Evolutionary conservation across 2,113 vertebrate species (phyloP), one percentile per base, ranked within the genome.

Genomic region (Puffinus mauretanicus): DNA sequence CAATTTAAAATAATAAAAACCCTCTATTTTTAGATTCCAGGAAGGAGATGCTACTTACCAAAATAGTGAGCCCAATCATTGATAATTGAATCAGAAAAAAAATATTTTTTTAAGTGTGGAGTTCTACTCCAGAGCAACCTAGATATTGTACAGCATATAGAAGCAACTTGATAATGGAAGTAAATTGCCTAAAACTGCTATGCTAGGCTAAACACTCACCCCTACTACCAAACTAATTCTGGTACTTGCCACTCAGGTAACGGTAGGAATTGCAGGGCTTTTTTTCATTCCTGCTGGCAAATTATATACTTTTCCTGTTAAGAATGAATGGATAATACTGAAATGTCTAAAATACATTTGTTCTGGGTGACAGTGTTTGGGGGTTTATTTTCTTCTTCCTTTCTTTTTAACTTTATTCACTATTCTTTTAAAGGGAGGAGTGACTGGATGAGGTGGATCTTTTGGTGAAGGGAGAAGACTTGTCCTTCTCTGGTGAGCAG

Each of bases 81-180:
- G 5, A 32, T 67, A 62, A 84, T 0, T 66, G 62, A 73, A 75
- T 81, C 11, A 77, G 16, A 24, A 88, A 70, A 61, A 47, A 60
- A 24, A 1, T 13, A 3, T 0, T 0, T 60, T 69, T 80, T 77
- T 12, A 67, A 51, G 32, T 51, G 5, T 19, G 16, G 10, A 78
- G 9, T 66, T 57, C n/a, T 66, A 60, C 26, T 57, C 10, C 34
- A 91, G 66, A 82, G 30, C 4, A 87, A 77, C 18, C 9, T 82
- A 65, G 18, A 32, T 49, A 32, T 9, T 60, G 47, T n/a, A 67
- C 25, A 67, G 13, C 47, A 21, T 47, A 78, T 13, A 85, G 24
- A 85, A 87, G 7, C 15, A 66, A 65, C n/a, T n/a, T 69, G 34
- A 11, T 47, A 93, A 77, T 9, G 26, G 47, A 44, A 19, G 15